Percentiles rank a stretch among this genome's conserved stretches.
phyloP scores from a whole-genome alignment of 2,113 vertebrate genomes.

The Antigone vipio region DNA sequence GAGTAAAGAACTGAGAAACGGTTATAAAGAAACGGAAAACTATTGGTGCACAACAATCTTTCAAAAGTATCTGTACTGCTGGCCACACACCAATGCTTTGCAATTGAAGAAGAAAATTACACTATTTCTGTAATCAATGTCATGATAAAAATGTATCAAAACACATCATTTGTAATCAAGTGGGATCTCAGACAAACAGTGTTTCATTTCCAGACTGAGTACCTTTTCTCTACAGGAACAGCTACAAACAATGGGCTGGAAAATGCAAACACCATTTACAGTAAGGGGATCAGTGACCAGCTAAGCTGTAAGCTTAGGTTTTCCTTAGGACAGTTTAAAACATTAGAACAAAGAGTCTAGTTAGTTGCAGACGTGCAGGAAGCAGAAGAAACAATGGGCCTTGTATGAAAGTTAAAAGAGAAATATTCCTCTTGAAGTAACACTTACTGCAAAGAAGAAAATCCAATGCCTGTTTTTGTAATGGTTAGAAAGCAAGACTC shows the following conservation, averaged over 20 bases:
- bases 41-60: not conserved
- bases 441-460: not conserved
- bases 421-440: not conserved
- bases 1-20: not conserved
- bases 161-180: not conserved
- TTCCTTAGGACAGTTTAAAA: not conserved
- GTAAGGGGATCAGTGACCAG: not conserved
- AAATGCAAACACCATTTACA: not conserved
- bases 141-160: not conserved
- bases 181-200: not conserved
- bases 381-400: not conserved
- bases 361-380: not conserved
- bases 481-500: not conserved
- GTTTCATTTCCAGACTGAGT: not conserved
- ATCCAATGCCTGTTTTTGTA: not conserved
- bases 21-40: not conserved
- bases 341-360: not conserved
- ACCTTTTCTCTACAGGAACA: not conserved
- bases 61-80: not conserved
- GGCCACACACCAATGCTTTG: not conserved
- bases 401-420: not conserved
- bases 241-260: not conserved
- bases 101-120: not conserved
- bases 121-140: not conserved
- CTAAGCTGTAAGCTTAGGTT: not conserved